Evolutionary conservation across 2,888 invertebrate species (phyloP).

Genomic region (Thymelicus lineola): DNA sequence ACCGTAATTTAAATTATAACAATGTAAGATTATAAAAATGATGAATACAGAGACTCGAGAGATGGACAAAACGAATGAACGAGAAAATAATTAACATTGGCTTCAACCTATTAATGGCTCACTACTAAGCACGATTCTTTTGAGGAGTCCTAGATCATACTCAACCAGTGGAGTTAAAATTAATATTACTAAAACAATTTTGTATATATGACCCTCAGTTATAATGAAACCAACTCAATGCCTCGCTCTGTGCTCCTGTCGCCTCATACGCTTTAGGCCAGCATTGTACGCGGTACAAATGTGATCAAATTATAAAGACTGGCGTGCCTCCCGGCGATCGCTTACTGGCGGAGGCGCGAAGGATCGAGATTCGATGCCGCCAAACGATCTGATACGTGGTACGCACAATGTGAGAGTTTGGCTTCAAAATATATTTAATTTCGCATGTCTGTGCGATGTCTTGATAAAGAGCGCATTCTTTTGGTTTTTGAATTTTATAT

Average conservation of each 20-base stretch:
- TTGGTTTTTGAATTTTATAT: not conserved
- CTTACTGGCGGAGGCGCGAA: conserved; percentile 63
- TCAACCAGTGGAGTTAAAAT: no score
- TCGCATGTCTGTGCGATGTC: not conserved
- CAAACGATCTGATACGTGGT: conserved; percentile 48
- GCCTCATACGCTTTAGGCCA: conserved; percentile 71
- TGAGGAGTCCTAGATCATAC: no score
- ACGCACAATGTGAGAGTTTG: not conserved
- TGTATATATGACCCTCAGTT: no score
- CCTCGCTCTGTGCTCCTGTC: conserved; percentile 61
- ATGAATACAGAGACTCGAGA: no score
- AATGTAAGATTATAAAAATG: no score
- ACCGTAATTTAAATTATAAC: no score
- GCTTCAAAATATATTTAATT: not conserved
- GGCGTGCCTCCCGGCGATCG: conserved; percentile 65
- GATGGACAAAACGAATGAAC: no score
- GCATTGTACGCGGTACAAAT: conserved; percentile 83
- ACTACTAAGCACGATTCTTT: no score
- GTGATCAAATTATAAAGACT: conserved; percentile 85
- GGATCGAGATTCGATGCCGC: conserved; percentile 65
- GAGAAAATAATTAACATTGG: no score
- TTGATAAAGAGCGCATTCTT: not conserved
- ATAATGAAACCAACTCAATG: conserved; percentile 49
- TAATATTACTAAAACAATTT: no score
- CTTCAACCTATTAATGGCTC: no score